Evolutionary conservation across 2,888 invertebrate species (phyloP).

Genomic region (Drosophila mimica): DNA sequence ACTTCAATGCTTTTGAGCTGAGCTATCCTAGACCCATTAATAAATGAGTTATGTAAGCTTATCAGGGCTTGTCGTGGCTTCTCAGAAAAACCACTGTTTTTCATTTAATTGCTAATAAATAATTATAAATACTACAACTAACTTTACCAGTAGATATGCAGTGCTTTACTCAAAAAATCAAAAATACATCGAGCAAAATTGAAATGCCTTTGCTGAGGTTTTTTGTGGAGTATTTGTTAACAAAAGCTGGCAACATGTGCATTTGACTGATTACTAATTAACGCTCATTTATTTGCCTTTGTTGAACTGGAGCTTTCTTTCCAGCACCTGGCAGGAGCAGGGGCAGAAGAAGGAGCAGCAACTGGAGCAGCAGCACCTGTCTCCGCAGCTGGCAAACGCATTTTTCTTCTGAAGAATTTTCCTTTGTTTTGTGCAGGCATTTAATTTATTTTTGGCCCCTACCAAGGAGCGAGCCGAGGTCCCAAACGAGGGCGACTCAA

Average conservation of each 20-base stretch:
- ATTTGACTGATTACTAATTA: slow-evolving; percentile 74
- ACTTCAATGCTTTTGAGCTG: neutral
- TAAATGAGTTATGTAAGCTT: neutral
- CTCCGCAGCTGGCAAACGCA: slow-evolving; percentile 33
- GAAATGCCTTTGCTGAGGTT: neutral
- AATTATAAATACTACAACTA: neutral
- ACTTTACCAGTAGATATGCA: neutral
- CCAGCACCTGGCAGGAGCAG: neutral
- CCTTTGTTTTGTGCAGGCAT: slow-evolving; percentile 70
- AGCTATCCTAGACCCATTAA: neutral
- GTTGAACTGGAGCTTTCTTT: slow-evolving; percentile 40
- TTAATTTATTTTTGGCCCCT: slow-evolving; percentile 71
- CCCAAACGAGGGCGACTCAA: slow-evolving; percentile 4
- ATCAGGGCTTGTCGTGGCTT: no score
- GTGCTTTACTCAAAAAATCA: neutral
- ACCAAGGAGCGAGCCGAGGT: slow-evolving; percentile 30
- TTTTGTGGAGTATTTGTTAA: slow-evolving; percentile 12
- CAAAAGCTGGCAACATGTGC: slow-evolving; percentile 56
- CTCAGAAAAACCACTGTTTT: neutral
- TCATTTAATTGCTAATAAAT: neutral
- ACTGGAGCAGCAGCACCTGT: slow-evolving; percentile 26
- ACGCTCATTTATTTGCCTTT: slow-evolving; percentile 64
- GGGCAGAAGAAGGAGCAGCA: neutral
- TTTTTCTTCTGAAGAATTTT: slow-evolving; percentile 64
- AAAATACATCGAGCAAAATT: no score